These are phyloP conservation scores for Trogon melanurus DNA, from an alignment of 2,113 vertebrate genomes.

Conservation along the genomic window DNA sequence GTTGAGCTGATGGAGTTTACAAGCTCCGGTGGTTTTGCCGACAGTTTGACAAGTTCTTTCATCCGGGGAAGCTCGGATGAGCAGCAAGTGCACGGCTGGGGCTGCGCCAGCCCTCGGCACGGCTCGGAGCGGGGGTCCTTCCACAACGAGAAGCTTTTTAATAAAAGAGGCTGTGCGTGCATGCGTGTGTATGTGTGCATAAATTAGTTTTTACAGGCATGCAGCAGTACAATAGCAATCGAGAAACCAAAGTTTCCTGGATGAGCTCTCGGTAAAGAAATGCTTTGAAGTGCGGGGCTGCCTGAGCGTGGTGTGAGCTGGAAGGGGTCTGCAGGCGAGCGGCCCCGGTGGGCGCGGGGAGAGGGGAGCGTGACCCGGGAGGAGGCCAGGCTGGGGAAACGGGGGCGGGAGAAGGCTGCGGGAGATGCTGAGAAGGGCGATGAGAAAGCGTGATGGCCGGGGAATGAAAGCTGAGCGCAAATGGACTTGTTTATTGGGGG, in stretches of 20 bases:
- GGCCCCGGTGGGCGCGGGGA: fast-evolving
- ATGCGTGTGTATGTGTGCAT: neutral
- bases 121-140: neutral
- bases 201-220: neutral
- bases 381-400: neutral
- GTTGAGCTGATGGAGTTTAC: neutral
- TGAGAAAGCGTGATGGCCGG: neutral
- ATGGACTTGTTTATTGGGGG: neutral
- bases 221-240: neutral
- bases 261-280: neutral
- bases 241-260: neutral
- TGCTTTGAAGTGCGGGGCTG: neutral
- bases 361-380: fast-evolving
- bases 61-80: neutral
- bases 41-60: neutral
- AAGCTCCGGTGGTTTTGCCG: neutral
- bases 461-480: neutral
- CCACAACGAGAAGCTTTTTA: neutral
- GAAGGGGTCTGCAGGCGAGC: neutral
- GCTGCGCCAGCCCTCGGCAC: neutral
- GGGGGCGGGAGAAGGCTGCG: neutral
- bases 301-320: neutral
- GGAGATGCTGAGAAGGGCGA: neutral
- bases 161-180: neutral
- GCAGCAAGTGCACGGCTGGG: neutral